Conservation (phyloP, 2,797 vertebrate species). For the Oryzias dopingdopingensis region DNA sequence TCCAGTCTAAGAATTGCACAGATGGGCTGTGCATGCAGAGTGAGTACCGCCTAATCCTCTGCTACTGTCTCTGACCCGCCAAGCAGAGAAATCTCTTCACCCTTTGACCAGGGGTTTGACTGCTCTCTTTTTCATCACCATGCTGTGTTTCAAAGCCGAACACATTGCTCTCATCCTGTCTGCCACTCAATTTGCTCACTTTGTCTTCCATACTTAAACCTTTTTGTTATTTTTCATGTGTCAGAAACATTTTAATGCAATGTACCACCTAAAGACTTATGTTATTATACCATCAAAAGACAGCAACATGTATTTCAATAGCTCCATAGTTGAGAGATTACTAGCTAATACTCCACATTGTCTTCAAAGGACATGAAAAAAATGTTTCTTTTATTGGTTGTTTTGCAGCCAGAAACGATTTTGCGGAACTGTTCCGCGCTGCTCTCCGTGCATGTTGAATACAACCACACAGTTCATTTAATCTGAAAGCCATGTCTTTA, state of each 20-base stretch:
- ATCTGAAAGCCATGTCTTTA: slow-evolving; percentile 42
- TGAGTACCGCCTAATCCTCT: slow-evolving; percentile 80
- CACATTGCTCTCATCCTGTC: slow-evolving; percentile 45
- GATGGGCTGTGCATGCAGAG: slow-evolving; percentile 99
- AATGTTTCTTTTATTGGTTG: slow-evolving; percentile 33
- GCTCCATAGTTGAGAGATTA: neutral
- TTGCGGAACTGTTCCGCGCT: slow-evolving; percentile 47
- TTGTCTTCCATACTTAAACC: slow-evolving; percentile 45
- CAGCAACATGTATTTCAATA: neutral
- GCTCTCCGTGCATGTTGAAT: slow-evolving; percentile 46
- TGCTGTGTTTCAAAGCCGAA: slow-evolving; percentile 52
- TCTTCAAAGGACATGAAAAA: slow-evolving; percentile 6
- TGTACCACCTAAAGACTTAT: too few species aligned
- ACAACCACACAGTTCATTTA: slow-evolving; percentile 39
- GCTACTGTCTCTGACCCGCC: slow-evolving; percentile 63
- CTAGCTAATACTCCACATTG: neutral
- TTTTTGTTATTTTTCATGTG: too few species aligned
- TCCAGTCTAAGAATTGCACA: slow-evolving; percentile 98
- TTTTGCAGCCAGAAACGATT: slow-evolving; percentile 48
- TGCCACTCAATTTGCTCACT: slow-evolving; percentile 47
- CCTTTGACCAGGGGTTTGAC: slow-evolving; percentile 57
- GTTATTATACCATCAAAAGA: neutral
- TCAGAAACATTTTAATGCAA: too few species aligned
- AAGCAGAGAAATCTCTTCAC: slow-evolving; percentile 38
- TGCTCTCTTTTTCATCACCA: slow-evolving; percentile 51